A percentile compares a stretch with the other conserved stretches of the same genome.
Evolutionary conservation across 2,113 vertebrate species (phyloP).

Genomic region (Pionites leucogaster): DNA sequence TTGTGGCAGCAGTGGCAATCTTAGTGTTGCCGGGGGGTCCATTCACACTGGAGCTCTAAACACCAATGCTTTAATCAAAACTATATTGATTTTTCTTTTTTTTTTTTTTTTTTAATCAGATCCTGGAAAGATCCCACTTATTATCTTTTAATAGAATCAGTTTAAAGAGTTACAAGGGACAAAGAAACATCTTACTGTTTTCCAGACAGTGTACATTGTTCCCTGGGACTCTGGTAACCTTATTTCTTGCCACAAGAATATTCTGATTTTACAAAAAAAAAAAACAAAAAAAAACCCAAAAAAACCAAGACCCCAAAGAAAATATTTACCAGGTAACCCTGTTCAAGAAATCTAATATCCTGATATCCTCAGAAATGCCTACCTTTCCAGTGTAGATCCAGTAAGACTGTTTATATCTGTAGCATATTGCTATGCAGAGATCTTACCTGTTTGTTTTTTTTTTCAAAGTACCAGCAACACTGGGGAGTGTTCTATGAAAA

Average conservation of each 20-base stretch:
- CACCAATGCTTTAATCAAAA: constrained; percentile 27
- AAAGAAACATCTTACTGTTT: neutral
- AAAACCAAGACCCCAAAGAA: neutral
- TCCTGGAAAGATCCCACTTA: neutral
- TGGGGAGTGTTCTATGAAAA: neutral
- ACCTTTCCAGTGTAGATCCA: neutral
- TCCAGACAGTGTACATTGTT: neutral
- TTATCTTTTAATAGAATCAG: neutral
- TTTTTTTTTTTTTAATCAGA: neutral
- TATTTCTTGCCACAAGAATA: neutral
- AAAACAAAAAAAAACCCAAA: rapidly evolving
- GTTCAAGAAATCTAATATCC: neutral
- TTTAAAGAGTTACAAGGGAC: neutral
- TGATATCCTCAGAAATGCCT: neutral
- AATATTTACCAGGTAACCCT: neutral
- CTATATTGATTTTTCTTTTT: constrained; percentile 14
- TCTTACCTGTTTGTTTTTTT: neutral
- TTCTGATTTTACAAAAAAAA: neutral
- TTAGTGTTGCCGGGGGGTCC: neutral
- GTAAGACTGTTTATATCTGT: neutral
- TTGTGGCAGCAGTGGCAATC: neutral
- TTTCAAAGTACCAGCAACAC: neutral
- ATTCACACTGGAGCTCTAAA: neutral
- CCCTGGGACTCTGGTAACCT: neutral
- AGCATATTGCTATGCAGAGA: neutral